Conservation (phyloP, 2,113 vertebrate species). For the Nothobranchius furzeri region DNA sequence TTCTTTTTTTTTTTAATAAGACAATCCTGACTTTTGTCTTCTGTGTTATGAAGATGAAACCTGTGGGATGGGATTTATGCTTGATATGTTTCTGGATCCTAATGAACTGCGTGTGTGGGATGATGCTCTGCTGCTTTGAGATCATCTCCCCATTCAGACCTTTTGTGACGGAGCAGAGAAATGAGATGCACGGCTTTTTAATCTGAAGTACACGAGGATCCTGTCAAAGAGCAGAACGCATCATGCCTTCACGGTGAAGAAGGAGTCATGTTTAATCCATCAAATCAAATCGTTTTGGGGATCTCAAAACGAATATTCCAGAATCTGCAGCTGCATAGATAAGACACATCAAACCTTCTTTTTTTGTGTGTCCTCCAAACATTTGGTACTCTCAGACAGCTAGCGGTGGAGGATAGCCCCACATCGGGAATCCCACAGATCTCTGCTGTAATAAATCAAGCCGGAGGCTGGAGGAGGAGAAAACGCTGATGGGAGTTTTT, state of each 20-base stretch:
- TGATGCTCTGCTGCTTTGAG: constrained; percentile 30
- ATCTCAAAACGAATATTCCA: constrained; percentile 13
- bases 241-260: constrained; percentile 25
- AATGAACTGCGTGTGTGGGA: constrained; percentile 62
- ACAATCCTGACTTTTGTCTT: too few relatives aligned
- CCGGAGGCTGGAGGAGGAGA: constrained; percentile 67
- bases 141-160: constrained; percentile 37
- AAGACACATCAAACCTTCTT: neutral
- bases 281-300: constrained; percentile 31
- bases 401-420: constrained; percentile 50
- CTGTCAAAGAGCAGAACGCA: constrained; percentile 32
- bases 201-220: constrained; percentile 34
- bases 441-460: constrained; percentile 67
- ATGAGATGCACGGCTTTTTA: constrained; percentile 50
- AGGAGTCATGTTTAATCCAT: constrained; percentile 7
- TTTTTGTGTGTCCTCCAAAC: constrained; percentile 23
- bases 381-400: constrained; percentile 2
- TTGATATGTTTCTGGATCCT: constrained; percentile 55
- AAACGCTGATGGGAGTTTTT: constrained; percentile 73
- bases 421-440: constrained; percentile 68
- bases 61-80: constrained; percentile 44
- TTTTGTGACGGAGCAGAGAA: constrained; percentile 43
- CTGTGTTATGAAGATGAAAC: constrained; percentile 4
- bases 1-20: too few relatives aligned
- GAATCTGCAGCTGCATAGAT: constrained; percentile 15